phyloP scores from a whole-genome alignment of 2,113 vertebrate genomes.

The Chloroceryle aenea region DNA sequence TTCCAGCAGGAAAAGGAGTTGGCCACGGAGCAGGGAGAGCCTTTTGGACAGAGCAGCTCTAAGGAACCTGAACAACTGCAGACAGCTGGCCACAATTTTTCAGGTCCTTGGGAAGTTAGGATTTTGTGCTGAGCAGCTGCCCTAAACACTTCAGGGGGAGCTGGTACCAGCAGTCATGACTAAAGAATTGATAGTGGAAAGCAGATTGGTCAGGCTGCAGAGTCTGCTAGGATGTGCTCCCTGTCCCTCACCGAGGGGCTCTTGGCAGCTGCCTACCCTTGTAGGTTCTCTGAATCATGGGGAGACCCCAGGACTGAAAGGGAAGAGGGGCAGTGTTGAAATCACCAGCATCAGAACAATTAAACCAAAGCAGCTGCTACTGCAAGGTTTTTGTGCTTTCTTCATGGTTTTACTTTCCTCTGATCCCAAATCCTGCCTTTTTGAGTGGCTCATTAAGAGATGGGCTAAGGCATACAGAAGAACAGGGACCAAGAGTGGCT shows the following conservation, averaged over 20 bases:
- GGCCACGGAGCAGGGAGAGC: accelerated
- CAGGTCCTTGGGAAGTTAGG: neutral
- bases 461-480: neutral
- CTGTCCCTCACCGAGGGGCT: neutral
- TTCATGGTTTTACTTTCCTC: neutral
- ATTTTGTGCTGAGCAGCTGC: slow-evolving; percentile 48
- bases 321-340: neutral
- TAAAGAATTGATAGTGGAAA: slow-evolving; percentile 22
- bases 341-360: neutral
- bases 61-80: slow-evolving; percentile 35
- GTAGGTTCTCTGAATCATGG: neutral
- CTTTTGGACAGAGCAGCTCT: neutral
- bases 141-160: neutral
- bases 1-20: neutral
- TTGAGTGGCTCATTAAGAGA: neutral
- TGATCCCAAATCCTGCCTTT: neutral
- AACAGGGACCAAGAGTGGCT: neutral
- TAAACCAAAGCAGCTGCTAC: neutral
- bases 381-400: neutral
- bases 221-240: slow-evolving; percentile 11
- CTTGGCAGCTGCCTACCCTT: neutral
- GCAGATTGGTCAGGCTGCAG: slow-evolving; percentile 18
- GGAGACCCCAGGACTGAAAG: neutral
- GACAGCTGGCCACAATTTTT: slow-evolving; percentile 45
- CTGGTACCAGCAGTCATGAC: neutral